Base-by-base conservation (phyloP, 1,140 invertebrate genomes). In the Drosophila ogumai region DNA sequence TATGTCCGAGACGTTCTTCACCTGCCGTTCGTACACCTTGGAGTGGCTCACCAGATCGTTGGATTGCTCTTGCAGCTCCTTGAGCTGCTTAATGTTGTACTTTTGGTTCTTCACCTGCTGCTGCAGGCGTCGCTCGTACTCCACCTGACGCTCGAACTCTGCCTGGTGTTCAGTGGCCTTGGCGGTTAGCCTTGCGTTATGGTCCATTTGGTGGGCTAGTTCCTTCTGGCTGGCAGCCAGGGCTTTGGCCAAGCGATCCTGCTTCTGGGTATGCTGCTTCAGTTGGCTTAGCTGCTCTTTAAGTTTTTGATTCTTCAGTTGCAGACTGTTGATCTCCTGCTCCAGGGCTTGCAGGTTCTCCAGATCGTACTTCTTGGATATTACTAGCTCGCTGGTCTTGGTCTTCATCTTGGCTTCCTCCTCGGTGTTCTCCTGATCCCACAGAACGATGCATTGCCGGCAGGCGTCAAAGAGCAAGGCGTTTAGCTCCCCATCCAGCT, bases 401-500 rank as follows among this genome's bases (percentile, higher is more conserved):
- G 38, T n/a, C 43, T 80, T 55, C 22, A 85, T 12, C 13, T 43
- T 43, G 1, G 25, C 17, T 8, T 75, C 77, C 25, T 90, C 81
- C 3, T 85, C 71, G 31, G 31, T 44, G 6, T 47, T 34, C 40
- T 75, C 47, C 25, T 85, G 73, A 19, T 90, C 69, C 86, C 86
- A 90, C n/a, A 82, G 32, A 10, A 25, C 43, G 41, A 75, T 80
- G 19, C 84, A 75, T 3, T 38, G 19, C 8, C 74, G 66, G 17
- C 64, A 66, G 6, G 59, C 55, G 9, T 15, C 19, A 17, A 80
- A 67, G 19, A 88, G 31, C 13, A 79, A 4, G 6, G 36, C 64
- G 46, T 76, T 75, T 2, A 82, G 60, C 22, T 85, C 79, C 9
- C 68, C 73, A 40, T 80, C 76, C 25, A 85, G 56, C 15, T 64